Conservation (phyloP, 2,113 vertebrate genomes). For the Hippocampus comes region DNA sequence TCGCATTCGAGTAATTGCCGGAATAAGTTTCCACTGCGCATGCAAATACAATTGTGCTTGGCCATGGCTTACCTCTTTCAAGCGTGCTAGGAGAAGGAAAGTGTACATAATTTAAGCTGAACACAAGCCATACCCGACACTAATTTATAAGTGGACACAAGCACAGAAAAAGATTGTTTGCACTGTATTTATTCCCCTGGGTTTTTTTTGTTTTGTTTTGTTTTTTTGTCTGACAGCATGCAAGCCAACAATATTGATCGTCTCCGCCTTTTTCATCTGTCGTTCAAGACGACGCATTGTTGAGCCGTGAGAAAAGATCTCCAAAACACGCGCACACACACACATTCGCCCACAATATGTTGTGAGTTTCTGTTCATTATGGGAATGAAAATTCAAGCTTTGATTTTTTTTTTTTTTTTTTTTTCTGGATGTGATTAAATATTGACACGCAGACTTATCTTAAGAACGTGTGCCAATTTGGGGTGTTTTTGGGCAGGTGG, state of each 20-base stretch:
- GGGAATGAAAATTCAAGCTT: slow-evolving; percentile 30
- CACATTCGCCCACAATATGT: background rate
- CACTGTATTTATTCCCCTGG: no score
- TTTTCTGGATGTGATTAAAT: slow-evolving; percentile 27
- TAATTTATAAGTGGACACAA: no score
- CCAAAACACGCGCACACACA: slow-evolving; percentile 10
- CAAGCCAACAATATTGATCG: slow-evolving; percentile 28
- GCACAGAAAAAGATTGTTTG: no score
- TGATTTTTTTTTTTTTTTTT: slow-evolving; percentile 12
- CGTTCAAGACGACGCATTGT: slow-evolving; percentile 15
- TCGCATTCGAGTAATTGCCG: no score
- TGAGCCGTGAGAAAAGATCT: slow-evolving; percentile 16
- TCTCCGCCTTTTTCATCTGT: background rate
- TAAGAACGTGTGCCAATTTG: slow-evolving; percentile 1
- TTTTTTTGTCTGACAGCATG: no score
- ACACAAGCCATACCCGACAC: no score
- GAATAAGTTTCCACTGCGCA: no score
- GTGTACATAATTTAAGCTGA: no score
- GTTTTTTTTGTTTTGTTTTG: no score
- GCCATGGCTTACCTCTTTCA: no score
- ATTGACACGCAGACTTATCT: background rate
- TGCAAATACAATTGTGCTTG: no score
- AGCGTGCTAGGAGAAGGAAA: no score
- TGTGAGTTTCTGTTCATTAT: background rate
- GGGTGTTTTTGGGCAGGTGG: background rate